Evolutionary conservation across 1,140 invertebrate genomes (phyloP), one percentile per base, ranked within the genome.

Genomic region (Bradynema listronoti): DNA sequence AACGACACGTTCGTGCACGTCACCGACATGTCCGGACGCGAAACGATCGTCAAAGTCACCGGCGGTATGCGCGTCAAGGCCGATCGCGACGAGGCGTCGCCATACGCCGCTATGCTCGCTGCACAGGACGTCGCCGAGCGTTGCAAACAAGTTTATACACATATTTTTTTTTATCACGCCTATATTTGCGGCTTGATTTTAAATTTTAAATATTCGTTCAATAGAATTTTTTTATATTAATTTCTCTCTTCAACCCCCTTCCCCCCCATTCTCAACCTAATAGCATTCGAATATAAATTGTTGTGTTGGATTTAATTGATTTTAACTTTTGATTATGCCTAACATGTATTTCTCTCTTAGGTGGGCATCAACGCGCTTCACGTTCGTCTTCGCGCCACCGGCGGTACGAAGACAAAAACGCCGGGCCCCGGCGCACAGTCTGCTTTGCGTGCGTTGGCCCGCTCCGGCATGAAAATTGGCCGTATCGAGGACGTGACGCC

Each of bases 51-150:
- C 57, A 85, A 93, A 77, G 89, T 99, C 32, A 99, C 95, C 75
- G 95, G 95, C 80, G 95, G 95, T 59, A 99, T 99, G 95, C 98
- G 98, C 83, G 95, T 99, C 0, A 99, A 98, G 81, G 94, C 94
- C 75, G 95, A 99, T 83, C 86, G 95, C 84, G 95, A 99, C 83
- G 95, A 99, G 82, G 90, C 93, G 71, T 97, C 93, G 29, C 95
- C 95, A 14, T 99, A 99, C 78, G 95, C 94, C 79, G 94, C 94
- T 86, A 98, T 99, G 94, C 93, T 99, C 83, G 95, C 95, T 78
- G 93, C 94, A 66, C 94, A 98, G 87, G 95, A 99, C 85, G 95
- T 98, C 58, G 91, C 94, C 78, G 95, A 98, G 80, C 94, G 92
- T 78, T 98, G 94, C 81, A 97, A 96, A 83, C 82, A 85, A 9